These are phyloP conservation scores for Falcunculus frontatus DNA, from an alignment of 2,113 vertebrate species.

Conservation along the genomic window DNA sequence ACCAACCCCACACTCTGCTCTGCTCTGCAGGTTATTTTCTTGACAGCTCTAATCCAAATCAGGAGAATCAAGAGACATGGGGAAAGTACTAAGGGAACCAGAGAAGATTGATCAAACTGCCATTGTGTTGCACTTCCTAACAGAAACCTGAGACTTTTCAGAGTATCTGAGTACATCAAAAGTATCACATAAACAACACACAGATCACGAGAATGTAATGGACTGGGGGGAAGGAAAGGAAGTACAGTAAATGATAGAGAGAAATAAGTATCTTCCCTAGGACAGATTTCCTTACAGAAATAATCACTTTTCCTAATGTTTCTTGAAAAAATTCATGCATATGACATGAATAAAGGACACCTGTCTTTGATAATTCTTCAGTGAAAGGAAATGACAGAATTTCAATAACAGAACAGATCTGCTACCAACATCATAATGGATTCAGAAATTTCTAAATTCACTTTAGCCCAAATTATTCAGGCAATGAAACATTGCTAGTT, in stretches of 20 bases:
- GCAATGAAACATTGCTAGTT: not conserved
- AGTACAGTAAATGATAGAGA: not conserved
- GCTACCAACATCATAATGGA: not conserved
- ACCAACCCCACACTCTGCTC: not conserved
- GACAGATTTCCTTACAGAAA: not conserved
- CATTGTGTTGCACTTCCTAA: not conserved
- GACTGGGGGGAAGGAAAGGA: not conserved
- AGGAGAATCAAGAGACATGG: not conserved
- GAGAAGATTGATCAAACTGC: not conserved
- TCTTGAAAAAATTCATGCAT: not conserved
- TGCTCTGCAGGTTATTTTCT: not conserved
- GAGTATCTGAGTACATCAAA: not conserved
- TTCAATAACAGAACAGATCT: not conserved
- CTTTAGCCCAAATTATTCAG: not conserved
- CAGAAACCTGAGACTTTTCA: not conserved
- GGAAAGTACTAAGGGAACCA: not conserved
- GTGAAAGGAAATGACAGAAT: not conserved
- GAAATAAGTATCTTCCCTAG: not conserved
- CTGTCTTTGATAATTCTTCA: not conserved
- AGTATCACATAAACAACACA: not conserved
- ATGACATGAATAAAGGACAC: not conserved
- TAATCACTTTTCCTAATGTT: not conserved
- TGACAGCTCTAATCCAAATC: not conserved
- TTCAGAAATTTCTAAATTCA: not conserved
- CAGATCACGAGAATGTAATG: not conserved